Evolutionary conservation across 2,888 invertebrate genomes (phyloP), one percentile per base, ranked within the genome.

Genomic region (Rugalucina vietnamica): DNA sequence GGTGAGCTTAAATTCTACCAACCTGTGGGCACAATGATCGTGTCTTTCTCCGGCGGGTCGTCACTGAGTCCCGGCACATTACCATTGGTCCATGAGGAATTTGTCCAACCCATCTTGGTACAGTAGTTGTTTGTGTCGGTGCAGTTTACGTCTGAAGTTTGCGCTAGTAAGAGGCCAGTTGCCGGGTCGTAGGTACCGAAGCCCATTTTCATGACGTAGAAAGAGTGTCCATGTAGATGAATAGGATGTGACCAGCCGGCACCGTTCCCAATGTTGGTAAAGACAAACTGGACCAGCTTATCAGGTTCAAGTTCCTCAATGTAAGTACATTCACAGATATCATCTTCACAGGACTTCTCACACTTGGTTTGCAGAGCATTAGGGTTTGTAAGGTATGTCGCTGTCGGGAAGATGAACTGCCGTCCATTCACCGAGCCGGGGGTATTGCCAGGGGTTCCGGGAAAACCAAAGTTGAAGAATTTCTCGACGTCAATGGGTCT

Each of bases 191-290:
- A n/a, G n/a, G n/a, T n/a, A n/a, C 4, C 80, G 24, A 79, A 89
- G 0, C 90, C 92, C 65, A 89, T 87, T 69, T 88, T 85, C 70
- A 92, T 57, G 0, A 93, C 91, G 34, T 90, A 91, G 76, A 93
- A 93, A 10, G 88, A 90, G 70, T 92, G 90, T 18, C 92, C 93
- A 69, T 93, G 92, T 37, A 93, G 73, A 79, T 93, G 92, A 29
- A 92, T 76, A 0, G 91, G 90, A 70, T 93, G 93, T 32, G 91
- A 90, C 79, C 84, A 89, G 0, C 90, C 90, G 3, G 78, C 73
- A 10, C 90, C 91, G 1, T 69, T 83, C 0, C 91, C 91, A 14
- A 90, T 75, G 54, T 90, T 49, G 14, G 14, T n/a, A 49, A 14
- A 49, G 14, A 14, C n/a, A 49, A 49, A 49, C 50, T 18, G 14